Evolutionary conservation across 2,113 vertebrate species (phyloP).

Genomic region (Trogon melanurus): DNA sequence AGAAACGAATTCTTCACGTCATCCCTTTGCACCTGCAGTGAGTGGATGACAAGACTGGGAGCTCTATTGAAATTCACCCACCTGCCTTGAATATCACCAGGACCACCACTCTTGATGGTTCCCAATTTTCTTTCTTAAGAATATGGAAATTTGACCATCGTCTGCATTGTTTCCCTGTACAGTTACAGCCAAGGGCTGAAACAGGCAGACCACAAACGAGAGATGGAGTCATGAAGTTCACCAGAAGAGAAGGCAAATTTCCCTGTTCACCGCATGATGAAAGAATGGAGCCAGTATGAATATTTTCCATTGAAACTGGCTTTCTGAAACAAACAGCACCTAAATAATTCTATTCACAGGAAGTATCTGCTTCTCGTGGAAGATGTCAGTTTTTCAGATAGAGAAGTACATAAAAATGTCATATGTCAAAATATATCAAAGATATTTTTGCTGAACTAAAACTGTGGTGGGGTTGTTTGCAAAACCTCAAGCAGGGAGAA

Average conservation of each 20-base stretch:
- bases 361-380: neutral
- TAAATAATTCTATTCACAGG: constrained; percentile 27
- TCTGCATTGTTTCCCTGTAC: neutral
- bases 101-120: neutral
- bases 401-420: constrained; percentile 11
- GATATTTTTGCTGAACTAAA: constrained; percentile 43
- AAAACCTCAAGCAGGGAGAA: constrained; percentile 11
- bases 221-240: neutral
- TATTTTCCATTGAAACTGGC: neutral
- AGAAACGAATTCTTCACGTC: neutral
- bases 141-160: neutral
- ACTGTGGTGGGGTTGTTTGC: constrained; percentile 19
- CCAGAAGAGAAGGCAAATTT: neutral
- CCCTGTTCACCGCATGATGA: neutral
- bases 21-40: neutral
- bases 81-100: neutral
- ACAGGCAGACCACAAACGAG: neutral
- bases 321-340: constrained; percentile 23
- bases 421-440: constrained; percentile 58
- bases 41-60: neutral
- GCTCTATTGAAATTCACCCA: neutral
- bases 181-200: neutral
- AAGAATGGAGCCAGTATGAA: neutral
- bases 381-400: constrained; percentile 21
- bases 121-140: neutral